Conservation (phyloP, 2,888 invertebrate species). For the Ectemnius cavifrons region DNA sequence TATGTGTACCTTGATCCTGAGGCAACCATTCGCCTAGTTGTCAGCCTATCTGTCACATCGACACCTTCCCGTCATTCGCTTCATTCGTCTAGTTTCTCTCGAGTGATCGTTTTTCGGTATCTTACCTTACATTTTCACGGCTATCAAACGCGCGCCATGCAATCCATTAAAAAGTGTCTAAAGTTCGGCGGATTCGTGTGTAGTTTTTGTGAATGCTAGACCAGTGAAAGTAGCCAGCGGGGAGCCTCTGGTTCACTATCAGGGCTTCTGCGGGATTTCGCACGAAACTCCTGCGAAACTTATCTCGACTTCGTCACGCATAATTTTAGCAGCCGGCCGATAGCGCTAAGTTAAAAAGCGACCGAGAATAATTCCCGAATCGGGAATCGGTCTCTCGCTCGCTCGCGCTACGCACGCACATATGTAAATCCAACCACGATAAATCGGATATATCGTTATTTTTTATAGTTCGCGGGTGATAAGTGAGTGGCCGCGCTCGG, state of each 20-base stretch:
- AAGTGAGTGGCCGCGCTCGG: background rate
- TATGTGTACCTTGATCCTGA: too few relatives aligned
- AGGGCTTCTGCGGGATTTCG: conserved; percentile 47
- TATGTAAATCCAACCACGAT: conserved; percentile 8
- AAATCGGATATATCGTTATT: conserved; percentile 3
- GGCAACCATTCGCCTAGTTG: too few relatives aligned
- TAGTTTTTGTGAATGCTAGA: too few relatives aligned
- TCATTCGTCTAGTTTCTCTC: background rate
- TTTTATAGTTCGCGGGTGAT: conserved; percentile 3
- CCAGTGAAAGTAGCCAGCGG: background rate
- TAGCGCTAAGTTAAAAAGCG: conserved; percentile 47
- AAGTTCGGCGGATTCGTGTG: background rate
- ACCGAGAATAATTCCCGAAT: conserved; percentile 43
- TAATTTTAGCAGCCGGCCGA: conserved; percentile 60
- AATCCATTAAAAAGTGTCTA: background rate
- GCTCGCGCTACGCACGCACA: conserved; percentile 3
- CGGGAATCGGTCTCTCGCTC: conserved; percentile 18
- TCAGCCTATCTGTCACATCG: too few relatives aligned
- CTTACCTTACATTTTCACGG: background rate
- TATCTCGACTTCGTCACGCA: conserved; percentile 60
- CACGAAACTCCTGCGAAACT: conserved; percentile 46
- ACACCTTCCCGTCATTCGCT: too few relatives aligned
- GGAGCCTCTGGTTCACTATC: conserved; percentile 36
- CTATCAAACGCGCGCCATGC: too few relatives aligned
- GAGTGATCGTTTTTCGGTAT: background rate